phyloP scores from a whole-genome alignment of 2,797 vertebrate genomes.

The Discoglossus pictus region DNA sequence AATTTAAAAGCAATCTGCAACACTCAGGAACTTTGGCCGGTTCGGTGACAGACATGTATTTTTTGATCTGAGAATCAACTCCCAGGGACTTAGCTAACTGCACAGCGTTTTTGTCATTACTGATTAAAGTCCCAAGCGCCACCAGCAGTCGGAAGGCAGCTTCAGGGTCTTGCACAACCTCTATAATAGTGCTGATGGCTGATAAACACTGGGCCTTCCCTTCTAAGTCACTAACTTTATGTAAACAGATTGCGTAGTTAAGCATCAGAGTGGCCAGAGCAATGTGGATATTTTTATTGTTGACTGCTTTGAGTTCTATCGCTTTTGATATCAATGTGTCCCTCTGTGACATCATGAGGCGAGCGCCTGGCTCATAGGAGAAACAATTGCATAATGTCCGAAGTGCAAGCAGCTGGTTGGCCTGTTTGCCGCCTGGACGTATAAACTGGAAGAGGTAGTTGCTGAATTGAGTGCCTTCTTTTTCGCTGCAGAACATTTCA shows the following conservation, averaged over 20 bases:
- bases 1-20: slow-evolving; percentile 89
- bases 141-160: slow-evolving; percentile 95
- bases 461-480: slow-evolving; percentile 84
- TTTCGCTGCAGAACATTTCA: slow-evolving; percentile 88
- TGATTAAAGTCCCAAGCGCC: slow-evolving; percentile 91
- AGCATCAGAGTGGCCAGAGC: slow-evolving; percentile 91
- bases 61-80: slow-evolving; percentile 90
- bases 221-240: slow-evolving; percentile 85
- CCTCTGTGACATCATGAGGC: slow-evolving; percentile 87
- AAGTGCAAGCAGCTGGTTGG: slow-evolving; percentile 94
- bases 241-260: slow-evolving; percentile 90
- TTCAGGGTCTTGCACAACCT: slow-evolving; percentile 94
- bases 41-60: slow-evolving; percentile 85
- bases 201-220: slow-evolving; percentile 96
- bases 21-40: slow-evolving; percentile 93
- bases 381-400: slow-evolving; percentile 97
- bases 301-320: slow-evolving; percentile 79
- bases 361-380: slow-evolving; percentile 76
- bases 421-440: slow-evolving; percentile 83
- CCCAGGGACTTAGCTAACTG: slow-evolving; percentile 94
- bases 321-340: slow-evolving; percentile 85
- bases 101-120: slow-evolving; percentile 83
- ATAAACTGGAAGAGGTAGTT: slow-evolving; percentile 88
- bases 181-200: slow-evolving; percentile 87
- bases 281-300: slow-evolving; percentile 94